Conservation (phyloP, 2,797 vertebrate genomes). For the Myoxocephalus aenaeus region DNA sequence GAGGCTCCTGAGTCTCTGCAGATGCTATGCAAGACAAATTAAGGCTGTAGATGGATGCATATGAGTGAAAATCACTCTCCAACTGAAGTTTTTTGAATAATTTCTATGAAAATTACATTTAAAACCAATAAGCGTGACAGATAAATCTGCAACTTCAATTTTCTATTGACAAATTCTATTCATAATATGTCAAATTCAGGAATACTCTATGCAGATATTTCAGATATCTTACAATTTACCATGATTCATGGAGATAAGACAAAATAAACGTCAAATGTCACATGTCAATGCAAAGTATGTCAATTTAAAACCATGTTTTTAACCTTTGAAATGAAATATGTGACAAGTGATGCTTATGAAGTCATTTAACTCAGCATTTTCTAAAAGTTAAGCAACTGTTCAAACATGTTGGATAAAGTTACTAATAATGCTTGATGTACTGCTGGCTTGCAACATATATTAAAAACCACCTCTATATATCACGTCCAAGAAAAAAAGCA, state of each 20-base stretch:
- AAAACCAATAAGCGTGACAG: not conserved
- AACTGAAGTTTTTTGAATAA: not conserved
- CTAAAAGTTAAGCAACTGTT: not conserved
- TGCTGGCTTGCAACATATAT: not conserved
- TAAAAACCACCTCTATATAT: not conserved
- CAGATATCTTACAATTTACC: not conserved
- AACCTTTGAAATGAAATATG: not conserved
- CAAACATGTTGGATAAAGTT: not conserved
- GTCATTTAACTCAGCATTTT: not conserved
- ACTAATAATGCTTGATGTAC: not conserved
- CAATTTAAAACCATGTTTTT: too few relatives aligned
- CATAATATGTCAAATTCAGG: not conserved
- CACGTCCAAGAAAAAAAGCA: too few relatives aligned
- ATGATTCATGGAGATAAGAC: too few relatives aligned
- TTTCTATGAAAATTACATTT: not conserved
- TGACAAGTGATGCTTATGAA: not conserved
- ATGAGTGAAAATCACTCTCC: not conserved
- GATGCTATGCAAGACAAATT: slow-evolving; percentile 15
- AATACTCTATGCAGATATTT: not conserved
- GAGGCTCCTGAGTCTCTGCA: slow-evolving; percentile 32
- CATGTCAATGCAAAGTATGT: not conserved
- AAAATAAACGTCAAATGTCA: too few relatives aligned
- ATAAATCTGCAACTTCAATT: not conserved
- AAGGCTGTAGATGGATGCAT: slow-evolving; percentile 9
- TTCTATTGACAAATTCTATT: not conserved